Percentiles rank a stretch among this genome's conserved stretches.
Evolutionary conservation across 2,888 invertebrate species (phyloP).

Genomic region (Pollenia labialis): DNA sequence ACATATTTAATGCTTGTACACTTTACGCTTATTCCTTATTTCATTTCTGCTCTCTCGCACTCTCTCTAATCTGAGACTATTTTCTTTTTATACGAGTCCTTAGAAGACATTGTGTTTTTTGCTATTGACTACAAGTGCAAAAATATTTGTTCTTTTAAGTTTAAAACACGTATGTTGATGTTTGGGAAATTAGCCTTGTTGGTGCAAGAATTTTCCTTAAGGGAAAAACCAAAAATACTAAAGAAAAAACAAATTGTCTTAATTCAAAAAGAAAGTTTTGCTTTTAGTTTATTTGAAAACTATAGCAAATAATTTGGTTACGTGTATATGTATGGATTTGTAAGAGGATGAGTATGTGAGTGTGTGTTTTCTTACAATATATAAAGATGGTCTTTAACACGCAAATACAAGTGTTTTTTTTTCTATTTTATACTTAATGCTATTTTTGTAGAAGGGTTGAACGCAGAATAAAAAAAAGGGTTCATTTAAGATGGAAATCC

Average conservation of each 20-base stretch:
- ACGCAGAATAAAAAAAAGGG: conserved; percentile 33
- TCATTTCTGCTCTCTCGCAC: neutral
- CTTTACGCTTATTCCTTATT: neutral
- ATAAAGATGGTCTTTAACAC: conserved; percentile 59
- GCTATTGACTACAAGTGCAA: conserved; percentile 29
- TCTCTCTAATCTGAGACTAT: neutral
- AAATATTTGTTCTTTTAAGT: conserved; percentile 51
- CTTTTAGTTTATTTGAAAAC: conserved; percentile 40
- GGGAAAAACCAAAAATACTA: conserved; percentile 49
- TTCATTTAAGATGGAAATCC: conserved; percentile 66
- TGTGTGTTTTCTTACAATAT: neutral
- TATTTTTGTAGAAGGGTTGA: conserved; percentile 30
- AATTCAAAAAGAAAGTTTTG: conserved; percentile 60
- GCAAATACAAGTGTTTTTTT: conserved; percentile 57
- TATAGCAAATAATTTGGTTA: conserved; percentile 31
- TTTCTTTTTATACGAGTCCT: conserved; percentile 27
- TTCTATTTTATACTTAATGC: neutral
- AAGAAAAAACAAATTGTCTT: conserved; percentile 67
- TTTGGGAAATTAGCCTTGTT: conserved; percentile 69
- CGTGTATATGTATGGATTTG: too few species aligned
- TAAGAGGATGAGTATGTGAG: neutral
- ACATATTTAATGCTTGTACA: neutral
- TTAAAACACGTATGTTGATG: conserved; percentile 68
- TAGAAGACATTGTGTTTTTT: conserved; percentile 36
- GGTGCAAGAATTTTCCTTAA: conserved; percentile 58